Conservation (phyloP, 2,888 invertebrate species). For the Diarsia mendica region DNA sequence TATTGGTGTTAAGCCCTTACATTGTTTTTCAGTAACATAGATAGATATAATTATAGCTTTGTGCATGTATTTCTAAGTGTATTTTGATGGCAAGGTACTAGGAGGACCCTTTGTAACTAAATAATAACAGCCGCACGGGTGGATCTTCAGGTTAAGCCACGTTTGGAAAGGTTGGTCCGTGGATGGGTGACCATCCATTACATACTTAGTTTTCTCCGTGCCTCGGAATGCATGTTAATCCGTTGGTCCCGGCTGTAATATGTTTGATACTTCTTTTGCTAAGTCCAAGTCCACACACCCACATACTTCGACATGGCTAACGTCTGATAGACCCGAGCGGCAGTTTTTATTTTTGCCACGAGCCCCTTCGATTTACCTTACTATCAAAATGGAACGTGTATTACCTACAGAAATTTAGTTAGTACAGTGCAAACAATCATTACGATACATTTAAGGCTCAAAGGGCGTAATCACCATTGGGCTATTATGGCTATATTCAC, state of each 20-base stretch:
- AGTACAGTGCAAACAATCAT: slow-evolving; percentile 34
- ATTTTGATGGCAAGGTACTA: slow-evolving; percentile 30
- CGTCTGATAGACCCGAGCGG: neutral
- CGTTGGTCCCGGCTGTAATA: neutral
- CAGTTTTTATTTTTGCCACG: neutral
- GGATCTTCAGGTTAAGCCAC: neutral
- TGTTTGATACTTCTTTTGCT: neutral
- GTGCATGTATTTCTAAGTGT: slow-evolving; percentile 41
- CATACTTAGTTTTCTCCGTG: neutral
- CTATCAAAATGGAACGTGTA: slow-evolving; percentile 19
- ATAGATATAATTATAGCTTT: slow-evolving; percentile 25
- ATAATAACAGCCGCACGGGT: neutral
- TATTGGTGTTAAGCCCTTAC: slow-evolving; percentile 24
- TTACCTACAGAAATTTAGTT: slow-evolving; percentile 27
- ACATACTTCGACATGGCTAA: neutral
- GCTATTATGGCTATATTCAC: too few relatives aligned
- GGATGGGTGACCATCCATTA: neutral
- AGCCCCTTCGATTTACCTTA: neutral
- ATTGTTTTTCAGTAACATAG: slow-evolving; percentile 9
- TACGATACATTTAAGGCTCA: too few relatives aligned
- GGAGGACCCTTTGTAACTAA: neutral
- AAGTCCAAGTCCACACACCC: neutral
- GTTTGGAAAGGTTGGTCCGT: neutral
- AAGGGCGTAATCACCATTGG: too few relatives aligned
- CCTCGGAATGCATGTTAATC: neutral